Conservation (phyloP, 2,113 vertebrate species). For the Sander lucioperca region DNA sequence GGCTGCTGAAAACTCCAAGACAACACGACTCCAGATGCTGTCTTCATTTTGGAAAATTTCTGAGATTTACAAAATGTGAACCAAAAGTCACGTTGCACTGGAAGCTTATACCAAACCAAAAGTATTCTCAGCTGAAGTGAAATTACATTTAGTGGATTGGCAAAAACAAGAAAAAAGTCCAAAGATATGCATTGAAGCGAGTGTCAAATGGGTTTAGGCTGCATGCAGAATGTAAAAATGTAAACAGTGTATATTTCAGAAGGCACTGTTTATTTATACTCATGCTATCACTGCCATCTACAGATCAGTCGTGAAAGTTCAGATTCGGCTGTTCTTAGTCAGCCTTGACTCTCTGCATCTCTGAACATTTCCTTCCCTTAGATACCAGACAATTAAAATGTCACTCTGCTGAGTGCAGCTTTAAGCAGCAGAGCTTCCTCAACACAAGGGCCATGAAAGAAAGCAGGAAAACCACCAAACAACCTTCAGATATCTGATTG, state of each 20-base stretch:
- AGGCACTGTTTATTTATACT: conserved; percentile 60
- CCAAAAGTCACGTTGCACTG: conserved; percentile 7
- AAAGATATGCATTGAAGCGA: background rate
- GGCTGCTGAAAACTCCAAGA: conserved; percentile 60
- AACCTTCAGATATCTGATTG: background rate
- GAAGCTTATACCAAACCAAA: background rate
- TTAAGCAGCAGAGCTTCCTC: background rate
- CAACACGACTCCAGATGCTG: conserved; percentile 66
- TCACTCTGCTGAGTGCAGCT: background rate
- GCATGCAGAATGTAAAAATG: conserved; percentile 18
- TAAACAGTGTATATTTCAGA: conserved; percentile 37
- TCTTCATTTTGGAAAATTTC: conserved; percentile 39
- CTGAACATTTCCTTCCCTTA: conserved; percentile 16
- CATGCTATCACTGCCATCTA: conserved; percentile 87
- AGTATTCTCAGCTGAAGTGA: background rate
- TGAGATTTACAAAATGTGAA: conserved; percentile 26
- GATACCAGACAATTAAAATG: conserved; percentile 11
- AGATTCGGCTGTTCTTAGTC: conserved; percentile 39
- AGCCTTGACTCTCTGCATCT: conserved; percentile 2
- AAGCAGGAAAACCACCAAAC: background rate
- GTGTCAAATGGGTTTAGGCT: conserved; percentile 16
- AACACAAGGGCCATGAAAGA: background rate
- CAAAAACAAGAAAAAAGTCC: background rate
- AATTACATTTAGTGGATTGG: background rate
- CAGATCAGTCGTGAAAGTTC: conserved; percentile 82